These are phyloP conservation scores for Athrips mouffetella DNA, from an alignment of 2,888 invertebrate genomes.

Conservation along the genomic window DNA sequence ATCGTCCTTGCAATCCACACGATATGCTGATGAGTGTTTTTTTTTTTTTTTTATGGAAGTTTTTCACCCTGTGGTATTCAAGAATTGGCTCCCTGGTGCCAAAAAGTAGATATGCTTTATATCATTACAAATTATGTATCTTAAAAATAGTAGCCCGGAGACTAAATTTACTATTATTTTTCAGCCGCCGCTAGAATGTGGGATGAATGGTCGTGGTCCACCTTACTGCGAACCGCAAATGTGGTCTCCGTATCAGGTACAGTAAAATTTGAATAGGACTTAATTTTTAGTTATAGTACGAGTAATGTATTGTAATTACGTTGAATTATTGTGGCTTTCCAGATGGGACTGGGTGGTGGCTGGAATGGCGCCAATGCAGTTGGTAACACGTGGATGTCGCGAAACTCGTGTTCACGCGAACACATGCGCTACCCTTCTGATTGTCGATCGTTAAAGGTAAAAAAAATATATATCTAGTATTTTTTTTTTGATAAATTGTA, in stretches of 20 bases:
- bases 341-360: slow-evolving; percentile 58
- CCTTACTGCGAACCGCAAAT: slow-evolving; percentile 66
- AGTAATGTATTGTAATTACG: not conserved
- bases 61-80: no score
- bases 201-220: slow-evolving; percentile 55
- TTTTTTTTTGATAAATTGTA: no score
- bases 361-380: slow-evolving; percentile 51
- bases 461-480: no score
- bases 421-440: slow-evolving; percentile 60
- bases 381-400: slow-evolving; percentile 50
- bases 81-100: no score
- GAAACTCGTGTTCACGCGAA: slow-evolving; percentile 57
- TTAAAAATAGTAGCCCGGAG: no score
- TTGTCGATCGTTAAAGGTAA: slow-evolving; percentile 62
- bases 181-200: slow-evolving; percentile 70
- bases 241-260: slow-evolving; percentile 74
- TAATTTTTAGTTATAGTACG: no score
- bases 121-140: no score
- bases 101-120: not conserved
- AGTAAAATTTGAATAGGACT: no score
- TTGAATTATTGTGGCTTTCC: slow-evolving; percentile 26
- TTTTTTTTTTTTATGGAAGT: no score
- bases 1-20: no score
- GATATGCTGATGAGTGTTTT: no score
- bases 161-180: slow-evolving; percentile 29